Evolutionary conservation across 2,888 invertebrate species (phyloP), one percentile per base, ranked within the genome.

Genomic region (Conistra vaccinii): DNA sequence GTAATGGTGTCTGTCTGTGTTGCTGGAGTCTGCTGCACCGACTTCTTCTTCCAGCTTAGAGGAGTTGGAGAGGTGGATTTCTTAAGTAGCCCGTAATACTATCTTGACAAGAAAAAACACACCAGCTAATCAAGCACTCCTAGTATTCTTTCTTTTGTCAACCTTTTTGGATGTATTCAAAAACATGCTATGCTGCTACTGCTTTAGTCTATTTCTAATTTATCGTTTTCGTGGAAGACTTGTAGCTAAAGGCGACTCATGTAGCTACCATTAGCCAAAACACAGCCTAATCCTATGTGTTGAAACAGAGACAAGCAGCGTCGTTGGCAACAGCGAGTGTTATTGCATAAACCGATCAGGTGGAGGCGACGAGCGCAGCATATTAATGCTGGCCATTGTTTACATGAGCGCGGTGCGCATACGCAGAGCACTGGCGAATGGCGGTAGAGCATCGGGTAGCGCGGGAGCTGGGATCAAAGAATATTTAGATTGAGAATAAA

Each of bases 331-430:
- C 85, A 73, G 81, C 72, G 53, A 66, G 73, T 55, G 73, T 67
- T 68, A 67, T 87, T 87, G 86, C 88, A 87, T 80, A 86, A 87
- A 85, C 83, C 75, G 83, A 86, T 86, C 88, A 86, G 88, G 85
- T 83, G 86, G 65, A 71, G 32, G 20, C 26, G 68, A 73, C 76
- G 75, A 17, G 80, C 53, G 63, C 57, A 1, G 81, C 82, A 29
- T 84, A 32, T 65, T 84, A 67, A 84, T 83, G 53, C 7, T 29
- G 17, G 48, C 83, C 76, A 84, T 84, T 85, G 84, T 84, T 83
- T 74, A 84, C 75, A 82, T 65, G 83, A 45, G 65, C 65, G 73
- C 79, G 76, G 29, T 62, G 83, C 83, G 80, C 85, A 83, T 75
- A 84, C 85, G 80, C 85, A 79, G 53, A 45, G 61, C 60, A 57